Evolutionary conservation across 2,888 invertebrate genomes (phyloP), one percentile per base, ranked within the genome.

Genomic region (Drosophila parthenogenetica): DNA sequence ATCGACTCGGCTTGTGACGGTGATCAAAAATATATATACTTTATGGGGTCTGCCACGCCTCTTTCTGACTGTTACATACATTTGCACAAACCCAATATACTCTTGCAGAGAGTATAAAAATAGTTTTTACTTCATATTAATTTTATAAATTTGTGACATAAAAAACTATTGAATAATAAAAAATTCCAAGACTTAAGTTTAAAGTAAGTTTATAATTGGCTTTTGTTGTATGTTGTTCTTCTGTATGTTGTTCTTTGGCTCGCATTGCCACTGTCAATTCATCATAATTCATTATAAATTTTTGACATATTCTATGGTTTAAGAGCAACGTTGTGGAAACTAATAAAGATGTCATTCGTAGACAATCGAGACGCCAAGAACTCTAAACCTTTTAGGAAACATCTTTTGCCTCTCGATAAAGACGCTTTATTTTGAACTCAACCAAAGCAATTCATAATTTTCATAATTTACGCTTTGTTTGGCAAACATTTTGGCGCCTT

Each of bases 401-500:
- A 53, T 53, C 17, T 61, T 48, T 40, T 48, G 39, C 42, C 43
- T 55, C 39, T 49, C 43, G 39, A 77, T 82, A 77, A 69, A 79
- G 73, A 85, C 77, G 79, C 85, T 79, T 84, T 81, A 81, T 81
- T 67, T 55, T 53, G 25, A 45, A 42, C 39, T 48, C 37, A 51
- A 64, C 64, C 60, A 68, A 72, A 69, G 81, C 79, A 83, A 86
- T 86, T 87, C 87, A 85, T 85, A 85, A 85, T 85, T 84, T 84
- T 85, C 87, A 85, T 85, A 85, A 85, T 85, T 85, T 85, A 87
- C 84, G 84, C 84, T 84, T 85, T 85, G 84, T 87, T 85, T 85
- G 76, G 68, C 87, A 76, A 84, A 87, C 87, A 85, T 74, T 77
- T 86, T 86, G 83, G 83, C 83, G 83, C 86, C 83, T 81, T 49